These are phyloP conservation scores for Oncorhynchus masou DNA, from an alignment of 2,113 vertebrate genomes.

Conservation along the genomic window DNA sequence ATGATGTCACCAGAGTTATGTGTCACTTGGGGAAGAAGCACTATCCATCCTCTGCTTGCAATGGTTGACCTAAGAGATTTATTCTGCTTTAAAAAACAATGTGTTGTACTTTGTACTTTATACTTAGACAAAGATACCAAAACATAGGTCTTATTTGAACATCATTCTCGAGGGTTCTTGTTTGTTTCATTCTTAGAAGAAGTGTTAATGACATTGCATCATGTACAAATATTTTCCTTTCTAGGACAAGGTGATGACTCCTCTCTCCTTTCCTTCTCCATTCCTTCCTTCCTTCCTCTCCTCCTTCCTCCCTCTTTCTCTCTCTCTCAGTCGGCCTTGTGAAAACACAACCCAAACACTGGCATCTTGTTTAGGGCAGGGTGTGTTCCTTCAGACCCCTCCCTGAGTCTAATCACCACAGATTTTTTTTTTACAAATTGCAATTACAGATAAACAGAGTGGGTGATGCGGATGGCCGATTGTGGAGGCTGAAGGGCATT, in stretches of 20 bases:
- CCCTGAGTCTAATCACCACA: conserved; percentile 67
- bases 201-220: neutral
- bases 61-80: too few relatives aligned
- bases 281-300: neutral
- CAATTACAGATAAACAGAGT: conserved; percentile 76
- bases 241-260: conserved; percentile 22
- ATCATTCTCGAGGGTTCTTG: too few relatives aligned
- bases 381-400: conserved; percentile 62
- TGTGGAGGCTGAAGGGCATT: conserved; percentile 53
- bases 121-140: too few relatives aligned
- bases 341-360: conserved; percentile 69
- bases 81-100: too few relatives aligned
- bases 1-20: neutral
- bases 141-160: too few relatives aligned
- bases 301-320: conserved; percentile 19
- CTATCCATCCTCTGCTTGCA: too few relatives aligned
- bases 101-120: too few relatives aligned
- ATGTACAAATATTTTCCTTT: conserved; percentile 10
- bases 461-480: conserved; percentile 72
- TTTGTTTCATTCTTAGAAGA: neutral
- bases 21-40: neutral
- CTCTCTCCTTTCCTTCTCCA: conserved; percentile 12
- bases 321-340: conserved; percentile 62
- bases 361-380: conserved; percentile 75
- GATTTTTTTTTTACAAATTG: conserved; percentile 75